Base-by-base conservation (phyloP, 2,888 invertebrate genomes). In the Caenorhabditis sulstoni region DNA sequence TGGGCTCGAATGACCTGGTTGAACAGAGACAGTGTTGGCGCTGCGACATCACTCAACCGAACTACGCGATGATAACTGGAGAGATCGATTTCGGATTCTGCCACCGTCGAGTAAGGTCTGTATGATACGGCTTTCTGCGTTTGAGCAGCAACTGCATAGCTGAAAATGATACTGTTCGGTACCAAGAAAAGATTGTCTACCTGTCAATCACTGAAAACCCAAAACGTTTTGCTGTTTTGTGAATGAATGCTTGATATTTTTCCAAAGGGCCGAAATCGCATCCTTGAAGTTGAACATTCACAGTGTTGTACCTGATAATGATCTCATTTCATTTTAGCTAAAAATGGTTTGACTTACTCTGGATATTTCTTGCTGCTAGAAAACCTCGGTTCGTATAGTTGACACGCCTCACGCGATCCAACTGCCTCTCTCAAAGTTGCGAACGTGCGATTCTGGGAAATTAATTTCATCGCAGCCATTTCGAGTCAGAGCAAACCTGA, bases 111-210 rank as follows among this genome's bases (percentile, higher is more conserved):
- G 47, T 83, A 81, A 0, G 87, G 85, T 74, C 87, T 87, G 76
- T 84, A 88, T 20, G 84, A 85, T 39, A 84, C 71, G 12, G 84
- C 84, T 35, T 77, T 77, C 35, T 86, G 79, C 5, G 87, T 85
- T 78, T 85, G 84, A 16, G 89, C 85, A 16, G 89, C 84, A 0
- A 87, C 85, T 3, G 88, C 87, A 68, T 89, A 89, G 58, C 89
- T 90, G 65, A 67, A 84, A 74, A 52, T 37, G 16, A 5, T 29
- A 3, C 3, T 29, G 29, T 5, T 29, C 20, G 9, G 14, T 44
- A 20, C 41, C n/a, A n/a, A 22, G 1, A 14, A 14, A 59, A 16
- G 3, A 57, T 23, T 14, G 1, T 58, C 7, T 29, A 89, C 89
- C 88, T 87, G 35, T 89, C 87, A 22, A 86, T 71, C 12, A 90